Conservation (phyloP, 1,140 invertebrate genomes). For the Subanguina moxae region DNA sequence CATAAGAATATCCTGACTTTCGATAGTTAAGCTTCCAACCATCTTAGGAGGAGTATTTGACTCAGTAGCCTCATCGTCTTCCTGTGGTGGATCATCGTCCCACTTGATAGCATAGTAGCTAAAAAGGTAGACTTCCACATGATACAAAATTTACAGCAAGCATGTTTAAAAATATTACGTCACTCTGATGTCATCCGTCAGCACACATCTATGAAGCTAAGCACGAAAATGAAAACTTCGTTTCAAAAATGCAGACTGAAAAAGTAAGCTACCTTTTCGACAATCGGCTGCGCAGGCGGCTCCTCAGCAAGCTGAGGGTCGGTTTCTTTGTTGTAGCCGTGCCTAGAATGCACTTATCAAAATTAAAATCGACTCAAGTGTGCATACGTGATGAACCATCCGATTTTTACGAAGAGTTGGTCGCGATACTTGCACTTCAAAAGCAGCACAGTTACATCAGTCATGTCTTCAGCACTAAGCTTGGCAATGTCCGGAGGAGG, state of each 20-base stretch:
- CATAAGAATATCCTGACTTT: background rate
- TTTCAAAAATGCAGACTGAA: background rate
- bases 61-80: background rate
- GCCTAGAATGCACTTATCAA: no score
- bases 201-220: slow-evolving; percentile 21
- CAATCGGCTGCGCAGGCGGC: slow-evolving; percentile 81
- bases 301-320: slow-evolving; percentile 89
- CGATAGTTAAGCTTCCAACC: background rate
- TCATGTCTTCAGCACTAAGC: slow-evolving; percentile 88
- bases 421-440: slow-evolving; percentile 85
- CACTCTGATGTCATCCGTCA: background rate
- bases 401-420: slow-evolving; percentile 39
- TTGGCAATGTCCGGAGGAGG: slow-evolving; percentile 85
- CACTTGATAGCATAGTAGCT: slow-evolving; percentile 51
- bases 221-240: no score
- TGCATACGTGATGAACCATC: slow-evolving; percentile 99
- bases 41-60: background rate
- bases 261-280: slow-evolving; percentile 72
- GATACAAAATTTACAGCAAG: no score
- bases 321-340: slow-evolving; percentile 65
- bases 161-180: background rate
- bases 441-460: slow-evolving; percentile 93
- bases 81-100: slow-evolving; percentile 34
- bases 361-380: no score
- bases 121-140: no score